Evolutionary conservation across 1,140 invertebrate genomes (phyloP).

Genomic region (Odontomachus brunneus): DNA sequence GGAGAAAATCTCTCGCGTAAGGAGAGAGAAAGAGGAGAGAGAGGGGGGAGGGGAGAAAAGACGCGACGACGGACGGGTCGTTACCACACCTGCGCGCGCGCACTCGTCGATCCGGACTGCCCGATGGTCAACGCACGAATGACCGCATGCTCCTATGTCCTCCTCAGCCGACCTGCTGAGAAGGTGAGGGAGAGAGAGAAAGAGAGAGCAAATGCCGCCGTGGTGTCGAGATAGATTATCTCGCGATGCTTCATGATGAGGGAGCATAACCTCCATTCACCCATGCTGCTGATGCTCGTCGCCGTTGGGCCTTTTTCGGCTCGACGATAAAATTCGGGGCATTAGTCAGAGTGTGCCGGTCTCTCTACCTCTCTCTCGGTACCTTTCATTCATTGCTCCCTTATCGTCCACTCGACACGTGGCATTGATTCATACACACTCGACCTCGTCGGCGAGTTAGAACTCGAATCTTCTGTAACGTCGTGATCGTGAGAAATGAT

Average conservation of each 20-base stretch:
- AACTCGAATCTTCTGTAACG: too few relatives aligned
- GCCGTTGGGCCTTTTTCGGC: not conserved
- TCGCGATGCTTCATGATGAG: not conserved
- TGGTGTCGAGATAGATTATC: not conserved
- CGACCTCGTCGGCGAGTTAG: not conserved
- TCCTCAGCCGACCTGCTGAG: constrained; percentile 54
- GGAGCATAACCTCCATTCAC: constrained; percentile 23
- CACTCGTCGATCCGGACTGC: constrained; percentile 62
- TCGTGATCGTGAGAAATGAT: too few relatives aligned
- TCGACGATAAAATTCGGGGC: not conserved
- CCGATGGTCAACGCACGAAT: constrained; percentile 76
- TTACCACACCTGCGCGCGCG: constrained; percentile 69
- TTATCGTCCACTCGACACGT: too few relatives aligned
- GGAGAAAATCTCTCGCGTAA: too few relatives aligned
- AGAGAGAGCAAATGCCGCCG: constrained; percentile 16
- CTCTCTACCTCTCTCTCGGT: too few relatives aligned
- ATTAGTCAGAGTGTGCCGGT: not conserved
- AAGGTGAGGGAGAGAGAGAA: constrained; percentile 14
- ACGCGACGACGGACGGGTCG: constrained; percentile 42
- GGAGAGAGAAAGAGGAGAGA: constrained; percentile 43
- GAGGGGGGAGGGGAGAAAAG: constrained; percentile 64
- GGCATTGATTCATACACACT: not conserved
- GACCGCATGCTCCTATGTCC: constrained; percentile 61
- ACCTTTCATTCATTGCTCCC: not conserved
- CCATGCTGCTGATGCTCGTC: not conserved